Percentiles rank a stretch among this genome's conserved stretches.
Evolutionary conservation across 2,113 vertebrate species (phyloP).

Genomic region (Leptosomus discolor): DNA sequence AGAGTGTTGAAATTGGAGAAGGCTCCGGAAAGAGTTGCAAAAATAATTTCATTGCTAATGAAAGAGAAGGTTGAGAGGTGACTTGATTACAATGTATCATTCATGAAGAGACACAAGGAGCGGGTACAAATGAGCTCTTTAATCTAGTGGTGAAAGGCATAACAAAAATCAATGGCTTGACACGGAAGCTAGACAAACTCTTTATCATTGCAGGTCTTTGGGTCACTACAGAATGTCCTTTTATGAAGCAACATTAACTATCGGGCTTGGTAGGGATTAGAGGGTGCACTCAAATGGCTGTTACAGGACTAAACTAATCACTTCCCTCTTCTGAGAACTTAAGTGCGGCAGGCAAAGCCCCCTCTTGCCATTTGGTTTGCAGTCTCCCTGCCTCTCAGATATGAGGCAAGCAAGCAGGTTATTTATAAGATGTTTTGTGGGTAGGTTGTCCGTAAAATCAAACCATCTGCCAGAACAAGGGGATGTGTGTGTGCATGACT

Average conservation of each 20-base stretch:
- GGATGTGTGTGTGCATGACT: background rate
- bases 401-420: background rate
- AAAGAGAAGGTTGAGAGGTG: slow-evolving; percentile 1
- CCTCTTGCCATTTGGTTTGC: background rate
- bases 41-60: slow-evolving; percentile 22
- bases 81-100: slow-evolving; percentile 7
- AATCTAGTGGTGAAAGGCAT: background rate
- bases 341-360: background rate
- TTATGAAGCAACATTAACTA: background rate
- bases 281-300: background rate
- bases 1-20: background rate
- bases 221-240: background rate
- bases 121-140: background rate
- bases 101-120: background rate
- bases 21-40: background rate
- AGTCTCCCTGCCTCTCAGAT: background rate
- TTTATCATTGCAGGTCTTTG: background rate
- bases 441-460: background rate
- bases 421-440: background rate
- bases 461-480: background rate
- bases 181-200: background rate
- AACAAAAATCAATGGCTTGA: slow-evolving; percentile 18
- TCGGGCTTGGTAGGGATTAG: background rate
- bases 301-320: background rate
- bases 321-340: background rate